Evolutionary conservation across 2,797 vertebrate genomes (phyloP).

Genomic region (Lepus townsendii): DNA sequence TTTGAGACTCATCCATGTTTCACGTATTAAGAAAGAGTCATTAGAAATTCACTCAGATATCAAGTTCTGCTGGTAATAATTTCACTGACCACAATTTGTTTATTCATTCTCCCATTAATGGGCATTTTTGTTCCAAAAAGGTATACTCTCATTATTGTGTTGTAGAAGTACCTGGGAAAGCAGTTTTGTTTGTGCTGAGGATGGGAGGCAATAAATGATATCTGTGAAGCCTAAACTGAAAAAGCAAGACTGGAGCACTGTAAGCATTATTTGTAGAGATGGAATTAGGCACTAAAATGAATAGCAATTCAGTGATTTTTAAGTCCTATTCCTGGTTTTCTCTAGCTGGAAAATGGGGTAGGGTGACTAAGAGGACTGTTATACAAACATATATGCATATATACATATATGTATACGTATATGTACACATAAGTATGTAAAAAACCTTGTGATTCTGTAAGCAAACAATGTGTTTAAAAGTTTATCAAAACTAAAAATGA

Average conservation of each 20-base stretch:
- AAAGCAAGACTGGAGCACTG: not conserved
- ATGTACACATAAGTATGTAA: not conserved
- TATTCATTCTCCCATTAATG: not conserved
- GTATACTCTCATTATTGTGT: not conserved
- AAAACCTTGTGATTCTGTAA: not conserved
- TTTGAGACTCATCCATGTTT: conserved; percentile 18
- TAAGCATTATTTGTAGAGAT: conserved; percentile 30
- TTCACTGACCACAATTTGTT: not conserved
- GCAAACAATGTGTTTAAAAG: not conserved
- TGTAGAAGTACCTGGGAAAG: not conserved
- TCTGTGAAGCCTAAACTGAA: not conserved
- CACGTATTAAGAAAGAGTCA: not conserved
- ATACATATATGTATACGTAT: too few relatives aligned
- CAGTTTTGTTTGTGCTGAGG: not conserved
- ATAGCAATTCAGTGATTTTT: not conserved
- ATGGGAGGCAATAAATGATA: not conserved
- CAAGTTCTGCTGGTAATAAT: not conserved
- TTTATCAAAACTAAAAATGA: conserved; percentile 20
- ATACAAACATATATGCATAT: too few relatives aligned
- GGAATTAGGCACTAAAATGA: not conserved
- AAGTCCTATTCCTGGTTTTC: not conserved
- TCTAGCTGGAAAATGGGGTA: not conserved
- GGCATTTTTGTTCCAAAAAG: not conserved
- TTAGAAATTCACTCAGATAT: too few relatives aligned
- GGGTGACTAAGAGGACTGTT: not conserved